A percentile compares a stretch with the other conserved stretches of the same genome.
These are phyloP conservation scores for Zoanthus gigantus DNA, from an alignment of 92 coral and sea anemone genomes.

Conservation along the genomic window DNA sequence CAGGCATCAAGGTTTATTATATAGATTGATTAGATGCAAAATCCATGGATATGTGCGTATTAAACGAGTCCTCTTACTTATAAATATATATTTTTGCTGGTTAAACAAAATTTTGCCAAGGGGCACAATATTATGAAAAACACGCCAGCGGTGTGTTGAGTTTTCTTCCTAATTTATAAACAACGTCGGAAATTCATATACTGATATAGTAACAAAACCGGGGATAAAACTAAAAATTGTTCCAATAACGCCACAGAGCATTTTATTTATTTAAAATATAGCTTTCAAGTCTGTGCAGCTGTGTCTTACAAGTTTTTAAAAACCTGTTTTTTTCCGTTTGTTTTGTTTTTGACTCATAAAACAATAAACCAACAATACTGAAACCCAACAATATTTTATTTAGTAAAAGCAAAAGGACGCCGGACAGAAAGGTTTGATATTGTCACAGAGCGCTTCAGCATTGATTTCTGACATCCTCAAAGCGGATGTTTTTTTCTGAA, in stretches of 20 bases:
- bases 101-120: no score
- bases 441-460: conserved; percentile 41
- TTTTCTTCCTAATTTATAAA: no score
- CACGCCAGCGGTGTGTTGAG: no score
- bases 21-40: no score
- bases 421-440: background rate
- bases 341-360: background rate
- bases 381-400: conserved; percentile 20
- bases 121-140: no score
- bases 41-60: no score
- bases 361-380: background rate
- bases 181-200: no score
- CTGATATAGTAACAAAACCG: no score
- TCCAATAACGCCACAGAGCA: background rate
- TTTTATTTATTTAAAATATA: background rate
- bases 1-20: no score
- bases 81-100: no score
- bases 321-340: background rate
- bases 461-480: background rate
- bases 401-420: background rate
- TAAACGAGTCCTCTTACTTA: no score
- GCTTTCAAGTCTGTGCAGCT: background rate
- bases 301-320: background rate
- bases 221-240: background rate
- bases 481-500: background rate